Base-by-base conservation (phyloP, 2,797 vertebrate genomes). In the Phylloscopus collybita region DNA sequence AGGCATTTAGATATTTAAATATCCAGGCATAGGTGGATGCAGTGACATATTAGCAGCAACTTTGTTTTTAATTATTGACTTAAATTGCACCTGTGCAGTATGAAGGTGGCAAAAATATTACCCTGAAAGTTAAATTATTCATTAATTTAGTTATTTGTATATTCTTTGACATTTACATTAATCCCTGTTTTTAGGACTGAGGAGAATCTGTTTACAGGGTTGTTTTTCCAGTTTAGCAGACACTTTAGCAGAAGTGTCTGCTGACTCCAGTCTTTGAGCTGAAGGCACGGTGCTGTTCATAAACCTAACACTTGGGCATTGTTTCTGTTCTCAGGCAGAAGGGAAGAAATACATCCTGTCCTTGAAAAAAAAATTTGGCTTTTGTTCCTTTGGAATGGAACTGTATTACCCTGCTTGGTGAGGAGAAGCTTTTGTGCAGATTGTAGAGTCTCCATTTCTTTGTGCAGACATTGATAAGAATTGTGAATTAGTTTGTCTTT, bases 401-500 rank as follows among this genome's bases (percentile, higher is more conserved):
- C 57, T 74, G 16, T 50, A 36, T 72, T 59, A 19, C 32, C 40
- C 36, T 80, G 49, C 71, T 89, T 67, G 72, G 14, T 86, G 66
- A 62, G 38, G 62, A 85, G 69, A 76, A 67, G 56, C 34, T 88
- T 90, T 91, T 80, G 60, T 92, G 56, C 27, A 57, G 45, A 53
- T 42, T 61, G 6, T 9, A 30, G 67, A 66, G 16, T 60, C 26
- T 85, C 34, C 11, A 26, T 81, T 86, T 83, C 65, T 87, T 78
- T 61, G 72, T 94, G n/a, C 42, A 74, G 85, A 45, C 38, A 7
- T 61, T 40, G 44, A 42, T 91, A 81, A 80, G 29, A 51, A n/a
- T 22, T 82, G 49, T 93, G 51, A 80, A 73, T 86, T 62, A 85
- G 34, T 82, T 90, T 72, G 38, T 88, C 80, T 93, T 72, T 90